These are phyloP conservation scores for Seira sanloemensis DNA, from an alignment of 2,888 invertebrate species.

Conservation along the genomic window DNA sequence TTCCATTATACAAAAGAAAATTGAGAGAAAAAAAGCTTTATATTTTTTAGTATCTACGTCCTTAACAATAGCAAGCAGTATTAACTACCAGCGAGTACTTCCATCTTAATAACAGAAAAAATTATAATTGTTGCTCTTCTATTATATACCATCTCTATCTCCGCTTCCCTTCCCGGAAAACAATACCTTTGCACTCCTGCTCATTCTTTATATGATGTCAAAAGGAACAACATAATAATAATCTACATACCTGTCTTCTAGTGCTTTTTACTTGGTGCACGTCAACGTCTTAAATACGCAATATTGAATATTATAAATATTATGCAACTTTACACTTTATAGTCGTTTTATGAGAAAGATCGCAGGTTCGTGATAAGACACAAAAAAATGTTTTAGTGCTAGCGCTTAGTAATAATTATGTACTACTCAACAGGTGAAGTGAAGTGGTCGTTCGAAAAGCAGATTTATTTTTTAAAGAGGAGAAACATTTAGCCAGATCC, in stretches of 20 bases:
- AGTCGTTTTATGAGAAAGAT: too few relatives aligned
- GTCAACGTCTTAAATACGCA: too few relatives aligned
- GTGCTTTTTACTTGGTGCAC: background rate
- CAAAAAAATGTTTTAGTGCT: too few relatives aligned
- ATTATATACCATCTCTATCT: background rate
- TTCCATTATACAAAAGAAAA: background rate
- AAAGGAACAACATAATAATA: background rate
- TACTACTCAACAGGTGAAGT: too few relatives aligned
- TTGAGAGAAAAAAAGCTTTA: constrained; percentile 31
- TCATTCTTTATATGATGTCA: too few relatives aligned
- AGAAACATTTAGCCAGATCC: background rate
- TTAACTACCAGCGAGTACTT: constrained; percentile 61
- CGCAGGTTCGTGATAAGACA: too few relatives aligned
- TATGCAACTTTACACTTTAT: too few relatives aligned
- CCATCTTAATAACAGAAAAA: constrained; percentile 20
- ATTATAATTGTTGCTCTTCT: too few relatives aligned
- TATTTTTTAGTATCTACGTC: constrained; percentile 20
- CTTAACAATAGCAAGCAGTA: constrained; percentile 62
- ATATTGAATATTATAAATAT: too few relatives aligned
- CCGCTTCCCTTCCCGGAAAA: background rate
- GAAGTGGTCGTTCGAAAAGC: too few relatives aligned
- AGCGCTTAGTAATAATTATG: too few relatives aligned
- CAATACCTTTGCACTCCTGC: constrained; percentile 8
- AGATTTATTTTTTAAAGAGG: background rate
- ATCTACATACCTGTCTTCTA: background rate